Percentiles rank a stretch among this genome's conserved stretches.
phyloP scores from a whole-genome alignment of 2,797 vertebrate genomes.

The Enteromius afrohamiltoni region DNA sequence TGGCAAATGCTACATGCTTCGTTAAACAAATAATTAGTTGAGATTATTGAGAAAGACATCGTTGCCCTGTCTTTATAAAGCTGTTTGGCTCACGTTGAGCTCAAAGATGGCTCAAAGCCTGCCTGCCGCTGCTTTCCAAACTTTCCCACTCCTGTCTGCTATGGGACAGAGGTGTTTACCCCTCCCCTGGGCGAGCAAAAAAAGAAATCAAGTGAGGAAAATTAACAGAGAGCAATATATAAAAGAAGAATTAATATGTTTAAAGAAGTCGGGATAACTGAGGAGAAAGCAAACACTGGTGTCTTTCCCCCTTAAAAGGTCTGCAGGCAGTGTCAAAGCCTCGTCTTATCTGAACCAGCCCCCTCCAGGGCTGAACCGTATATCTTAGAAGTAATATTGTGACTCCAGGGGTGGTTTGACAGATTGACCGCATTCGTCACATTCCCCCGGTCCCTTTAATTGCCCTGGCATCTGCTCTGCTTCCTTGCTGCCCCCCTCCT shows the following conservation, averaged over 20 bases:
- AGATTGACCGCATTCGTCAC: conserved; percentile 84
- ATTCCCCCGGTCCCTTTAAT: conserved; percentile 80
- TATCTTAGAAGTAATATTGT: conserved; percentile 80
- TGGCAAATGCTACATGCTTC: background rate
- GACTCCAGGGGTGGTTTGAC: conserved; percentile 81
- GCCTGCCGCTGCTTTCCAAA: conserved; percentile 29
- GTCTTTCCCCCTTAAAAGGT: conserved; percentile 54
- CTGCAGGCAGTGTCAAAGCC: conserved; percentile 58
- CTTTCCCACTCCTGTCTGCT: conserved; percentile 45
- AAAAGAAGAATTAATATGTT: conserved; percentile 60
- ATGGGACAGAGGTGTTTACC: conserved; percentile 69
- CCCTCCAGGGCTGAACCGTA: conserved; percentile 76
- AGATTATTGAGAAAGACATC: conserved; percentile 24
- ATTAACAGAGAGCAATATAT: conserved; percentile 65
- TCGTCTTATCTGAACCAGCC: conserved; percentile 70
- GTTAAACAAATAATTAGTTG: background rate
- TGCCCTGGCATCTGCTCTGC: conserved; percentile 82
- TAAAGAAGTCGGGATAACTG: conserved; percentile 3
- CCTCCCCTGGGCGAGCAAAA: conserved; percentile 56
- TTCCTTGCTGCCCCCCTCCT: conserved; percentile 70
- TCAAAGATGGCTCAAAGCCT: conserved; percentile 49
- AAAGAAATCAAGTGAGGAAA: conserved; percentile 59
- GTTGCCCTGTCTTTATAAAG: conserved; percentile 21
- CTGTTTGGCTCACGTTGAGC: conserved; percentile 34
- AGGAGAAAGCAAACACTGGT: conserved; percentile 50